phyloP scores from a whole-genome alignment of 2,888 invertebrate species.

The Ophion obscuratus region DNA sequence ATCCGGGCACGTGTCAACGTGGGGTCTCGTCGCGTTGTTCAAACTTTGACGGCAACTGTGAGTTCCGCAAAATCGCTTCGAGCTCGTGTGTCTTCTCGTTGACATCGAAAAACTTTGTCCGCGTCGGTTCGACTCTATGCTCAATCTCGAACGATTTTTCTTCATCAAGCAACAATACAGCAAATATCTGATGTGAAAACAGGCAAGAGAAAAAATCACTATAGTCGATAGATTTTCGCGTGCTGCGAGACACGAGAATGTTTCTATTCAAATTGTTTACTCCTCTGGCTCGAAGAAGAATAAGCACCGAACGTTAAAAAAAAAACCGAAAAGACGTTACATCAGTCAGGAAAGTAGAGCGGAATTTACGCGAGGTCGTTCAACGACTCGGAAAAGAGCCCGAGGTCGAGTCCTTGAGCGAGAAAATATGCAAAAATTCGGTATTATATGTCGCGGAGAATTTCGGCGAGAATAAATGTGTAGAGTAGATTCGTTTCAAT shows the following conservation, averaged over 20 bases:
- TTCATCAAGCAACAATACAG: constrained; percentile 73
- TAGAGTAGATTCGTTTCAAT: background rate
- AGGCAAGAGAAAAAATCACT: background rate
- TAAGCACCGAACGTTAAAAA: background rate
- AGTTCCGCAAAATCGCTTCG: constrained; percentile 42
- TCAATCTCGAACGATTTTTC: constrained; percentile 72
- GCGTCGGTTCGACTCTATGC: constrained; percentile 74
- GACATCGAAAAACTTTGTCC: constrained; percentile 78
- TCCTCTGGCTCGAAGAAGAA: background rate
- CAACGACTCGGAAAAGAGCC: background rate
- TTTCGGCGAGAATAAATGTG: background rate
- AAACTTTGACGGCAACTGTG: constrained; percentile 75
- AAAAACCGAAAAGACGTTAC: background rate
- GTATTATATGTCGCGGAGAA: background rate
- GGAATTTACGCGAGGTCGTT: background rate
- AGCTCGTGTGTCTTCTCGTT: constrained; percentile 75
- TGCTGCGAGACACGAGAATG: background rate
- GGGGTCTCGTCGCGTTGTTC: constrained; percentile 71
- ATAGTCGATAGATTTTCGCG: background rate
- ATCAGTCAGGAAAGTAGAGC: background rate
- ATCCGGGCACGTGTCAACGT: constrained; percentile 52
- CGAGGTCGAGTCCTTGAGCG: background rate
- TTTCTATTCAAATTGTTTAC: background rate
- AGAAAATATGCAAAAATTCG: background rate
- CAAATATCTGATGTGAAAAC: constrained; percentile 73